phyloP scores from a whole-genome alignment of 2,888 invertebrate genomes.

The Rhimphoctona megacephalus region DNA sequence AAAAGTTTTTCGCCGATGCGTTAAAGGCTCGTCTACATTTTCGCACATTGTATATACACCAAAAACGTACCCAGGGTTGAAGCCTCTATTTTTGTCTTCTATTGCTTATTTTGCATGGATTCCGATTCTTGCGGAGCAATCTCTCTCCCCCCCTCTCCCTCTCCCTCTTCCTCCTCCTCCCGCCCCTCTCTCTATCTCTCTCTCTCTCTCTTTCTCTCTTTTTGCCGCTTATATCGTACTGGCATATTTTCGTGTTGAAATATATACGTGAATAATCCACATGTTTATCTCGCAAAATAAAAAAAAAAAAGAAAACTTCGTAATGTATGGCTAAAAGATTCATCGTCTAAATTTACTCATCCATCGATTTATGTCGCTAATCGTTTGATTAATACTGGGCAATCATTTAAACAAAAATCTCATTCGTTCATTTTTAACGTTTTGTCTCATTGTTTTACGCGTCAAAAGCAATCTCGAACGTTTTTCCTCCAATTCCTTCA shows the following conservation, averaged over 20 bases:
- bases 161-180: conserved; percentile 56
- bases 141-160: conserved; percentile 48
- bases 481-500: neutral
- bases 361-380: conserved; percentile 36
- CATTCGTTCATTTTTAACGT: conserved; percentile 38
- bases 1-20: conserved; percentile 27
- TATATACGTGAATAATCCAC: conserved; percentile 31
- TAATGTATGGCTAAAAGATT: conserved; percentile 29
- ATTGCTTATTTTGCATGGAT: conserved; percentile 65
- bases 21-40: conserved; percentile 28
- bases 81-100: conserved; percentile 48
- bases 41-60: conserved; percentile 33
- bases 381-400: conserved; percentile 61
- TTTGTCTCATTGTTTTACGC: conserved; percentile 14
- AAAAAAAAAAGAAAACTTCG: conserved; percentile 57
- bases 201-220: conserved; percentile 47
- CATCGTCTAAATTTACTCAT: conserved; percentile 53
- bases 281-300: neutral
- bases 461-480: neutral
- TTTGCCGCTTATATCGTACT: conserved; percentile 68
- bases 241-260: conserved; percentile 50
- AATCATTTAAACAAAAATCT: conserved; percentile 43
- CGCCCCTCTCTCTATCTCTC: conserved; percentile 51
- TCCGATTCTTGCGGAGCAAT: conserved; percentile 53
- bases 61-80: conserved; percentile 49